Conservation (phyloP, 2,797 vertebrate genomes). For the Florisuga fusca region DNA sequence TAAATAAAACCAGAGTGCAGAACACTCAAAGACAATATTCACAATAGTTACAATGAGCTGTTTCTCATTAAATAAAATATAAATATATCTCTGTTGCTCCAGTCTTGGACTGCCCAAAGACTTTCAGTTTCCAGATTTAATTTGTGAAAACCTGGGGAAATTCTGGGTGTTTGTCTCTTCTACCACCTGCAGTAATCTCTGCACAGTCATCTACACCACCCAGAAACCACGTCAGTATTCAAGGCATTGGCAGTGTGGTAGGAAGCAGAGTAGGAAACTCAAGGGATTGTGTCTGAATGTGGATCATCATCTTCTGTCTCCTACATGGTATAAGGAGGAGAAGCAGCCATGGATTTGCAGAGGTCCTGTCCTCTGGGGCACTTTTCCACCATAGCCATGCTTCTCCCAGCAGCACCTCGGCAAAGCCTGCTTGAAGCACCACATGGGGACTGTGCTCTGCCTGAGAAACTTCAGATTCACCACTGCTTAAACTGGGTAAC, state of each 20-base stretch:
- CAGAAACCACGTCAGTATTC: not conserved
- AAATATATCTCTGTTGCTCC: not conserved
- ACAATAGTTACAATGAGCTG: not conserved
- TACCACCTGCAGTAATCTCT: not conserved
- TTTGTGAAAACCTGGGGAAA: not conserved
- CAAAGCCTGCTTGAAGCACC: not conserved
- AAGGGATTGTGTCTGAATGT: not conserved
- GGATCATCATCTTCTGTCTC: not conserved
- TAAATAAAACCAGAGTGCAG: not conserved
- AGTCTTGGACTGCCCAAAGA: not conserved
- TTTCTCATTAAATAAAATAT: not conserved
- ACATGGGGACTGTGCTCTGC: not conserved
- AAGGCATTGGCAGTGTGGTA: not conserved
- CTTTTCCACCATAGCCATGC: not conserved
- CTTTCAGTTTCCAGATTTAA: not conserved
- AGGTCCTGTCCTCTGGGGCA: not conserved
- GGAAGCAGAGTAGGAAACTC: not conserved
- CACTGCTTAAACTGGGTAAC: slow-evolving; percentile 27
- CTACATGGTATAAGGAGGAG: not conserved
- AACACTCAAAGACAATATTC: not conserved
- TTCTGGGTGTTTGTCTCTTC: not conserved
- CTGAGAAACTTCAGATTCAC: not conserved
- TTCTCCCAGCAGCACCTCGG: not conserved
- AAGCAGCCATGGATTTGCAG: not conserved
- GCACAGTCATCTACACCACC: not conserved